phyloP scores from a whole-genome alignment of 2,113 vertebrate genomes.

The Anolis sagrei region DNA sequence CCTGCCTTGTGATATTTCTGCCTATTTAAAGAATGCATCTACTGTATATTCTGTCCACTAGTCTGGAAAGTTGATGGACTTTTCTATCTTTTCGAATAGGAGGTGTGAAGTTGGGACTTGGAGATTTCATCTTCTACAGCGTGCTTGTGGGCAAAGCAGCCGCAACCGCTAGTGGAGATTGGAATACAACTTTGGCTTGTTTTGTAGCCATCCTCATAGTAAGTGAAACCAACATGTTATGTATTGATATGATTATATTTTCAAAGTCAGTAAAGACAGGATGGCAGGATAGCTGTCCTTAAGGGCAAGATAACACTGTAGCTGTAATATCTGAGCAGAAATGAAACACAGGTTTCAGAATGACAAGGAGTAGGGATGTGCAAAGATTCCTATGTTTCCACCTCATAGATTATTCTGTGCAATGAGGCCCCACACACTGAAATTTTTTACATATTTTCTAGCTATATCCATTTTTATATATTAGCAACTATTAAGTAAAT shows the following conservation, averaged over 20 bases:
- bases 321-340: not conserved
- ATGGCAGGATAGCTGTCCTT: no score
- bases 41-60: no score
- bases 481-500: not conserved
- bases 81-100: conserved; percentile 72
- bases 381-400: not conserved
- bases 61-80: not conserved
- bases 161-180: conserved; percentile 90
- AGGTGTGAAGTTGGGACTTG: conserved; percentile 96
- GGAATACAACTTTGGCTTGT: conserved; percentile 96
- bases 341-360: not conserved
- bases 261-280: no score
- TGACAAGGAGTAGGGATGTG: not conserved
- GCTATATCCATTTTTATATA: not conserved
- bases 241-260: not conserved
- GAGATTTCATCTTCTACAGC: conserved; percentile 99
- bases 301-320: no score
- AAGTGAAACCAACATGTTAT: conserved; percentile 66
- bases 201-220: conserved; percentile 98
- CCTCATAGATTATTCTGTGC: no score
- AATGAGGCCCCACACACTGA: not conserved
- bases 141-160: conserved; percentile 97
- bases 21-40: not conserved
- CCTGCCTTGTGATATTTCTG: not conserved
- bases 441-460: not conserved